These are phyloP conservation scores for Elephas maximus DNA, from an alignment of 2,113 vertebrate species.

Conservation along the genomic window DNA sequence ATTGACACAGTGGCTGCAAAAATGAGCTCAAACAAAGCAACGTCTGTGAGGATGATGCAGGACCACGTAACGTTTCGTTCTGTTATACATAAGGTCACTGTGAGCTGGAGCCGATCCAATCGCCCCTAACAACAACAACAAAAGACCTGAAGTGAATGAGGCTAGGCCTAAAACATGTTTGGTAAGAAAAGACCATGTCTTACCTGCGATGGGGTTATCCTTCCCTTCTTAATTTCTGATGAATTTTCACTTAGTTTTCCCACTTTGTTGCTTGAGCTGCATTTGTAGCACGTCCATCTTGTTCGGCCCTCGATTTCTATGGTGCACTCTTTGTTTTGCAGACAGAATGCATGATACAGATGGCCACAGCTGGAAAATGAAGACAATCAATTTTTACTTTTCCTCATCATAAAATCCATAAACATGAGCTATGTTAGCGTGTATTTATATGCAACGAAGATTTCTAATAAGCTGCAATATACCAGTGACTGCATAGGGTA, in stretches of 20 bases:
- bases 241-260: conserved; percentile 88
- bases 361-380: conserved; percentile 95
- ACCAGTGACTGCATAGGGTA: neutral
- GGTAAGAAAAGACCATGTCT: conserved; percentile 43
- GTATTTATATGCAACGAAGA: neutral
- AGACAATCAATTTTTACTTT: conserved; percentile 47
- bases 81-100: neutral
- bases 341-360: conserved; percentile 96
- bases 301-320: conserved; percentile 86
- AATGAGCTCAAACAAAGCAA: neutral
- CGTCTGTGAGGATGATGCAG: neutral
- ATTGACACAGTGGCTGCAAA: neutral
- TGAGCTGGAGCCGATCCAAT: too few species aligned
- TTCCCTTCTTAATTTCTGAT: conserved; percentile 86
- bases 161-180: neutral
- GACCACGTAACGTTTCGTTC: neutral
- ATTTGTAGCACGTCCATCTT: conserved; percentile 96
- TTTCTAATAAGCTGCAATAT: neutral
- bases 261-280: conserved; percentile 92
- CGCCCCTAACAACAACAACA: neutral
- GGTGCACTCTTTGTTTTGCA: conserved; percentile 94
- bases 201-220: conserved; percentile 93
- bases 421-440: neutral
- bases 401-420: neutral
- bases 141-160: neutral